Base-by-base conservation (phyloP, 2,888 invertebrate genomes). In the Caenorhabditis macrosperma region DNA sequence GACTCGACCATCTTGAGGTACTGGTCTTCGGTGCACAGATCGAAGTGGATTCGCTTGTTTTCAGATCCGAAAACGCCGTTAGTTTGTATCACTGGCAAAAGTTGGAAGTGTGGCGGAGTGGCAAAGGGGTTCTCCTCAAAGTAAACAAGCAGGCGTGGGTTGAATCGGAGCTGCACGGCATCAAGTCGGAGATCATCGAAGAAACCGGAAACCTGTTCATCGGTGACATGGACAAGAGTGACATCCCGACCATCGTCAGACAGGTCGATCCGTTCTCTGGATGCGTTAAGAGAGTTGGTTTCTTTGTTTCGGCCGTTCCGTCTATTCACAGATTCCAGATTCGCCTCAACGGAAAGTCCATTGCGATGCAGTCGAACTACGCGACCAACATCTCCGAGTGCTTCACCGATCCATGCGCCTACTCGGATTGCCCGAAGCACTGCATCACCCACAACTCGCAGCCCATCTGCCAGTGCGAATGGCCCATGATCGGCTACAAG, bases 41-140 rank as follows among this genome's bases (percentile, higher is more conserved):
- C n/a, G 6, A 35, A 26, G 0, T 6, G n/a, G n/a, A 26, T 6
- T 33, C 10, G 3, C 48, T 35, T 44, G 9, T 48, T 59, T 71
- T 24, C 20, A 83, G 85, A 76, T 84, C 85, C 5, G 84, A 82
- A 28, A 72, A 68, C 10, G 71, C 75, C 9, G 77, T 86, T 24
- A 69, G 79, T 22, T 50, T 86, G 54, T 71, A 84, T 54, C 64
- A 71, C 15, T 86, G 86, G 86, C 86, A 86, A 67, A 84, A 80
- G 44, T 26, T 83, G n/a, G 84, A 85, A 68, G 75, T 83, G 28
- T 86, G 84, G 82, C 63, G 86, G 68, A 83, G 78, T 48, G 86
- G 86, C 5, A 68, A 72, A 20, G 84, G 85, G 35, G 67, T 85
- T 2, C 76, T 85, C 9, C 66, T 85, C 57, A 85, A 82, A 55